Base-by-base conservation (phyloP, 2,888 invertebrate genomes). In the Nephrotoma appendiculata region DNA sequence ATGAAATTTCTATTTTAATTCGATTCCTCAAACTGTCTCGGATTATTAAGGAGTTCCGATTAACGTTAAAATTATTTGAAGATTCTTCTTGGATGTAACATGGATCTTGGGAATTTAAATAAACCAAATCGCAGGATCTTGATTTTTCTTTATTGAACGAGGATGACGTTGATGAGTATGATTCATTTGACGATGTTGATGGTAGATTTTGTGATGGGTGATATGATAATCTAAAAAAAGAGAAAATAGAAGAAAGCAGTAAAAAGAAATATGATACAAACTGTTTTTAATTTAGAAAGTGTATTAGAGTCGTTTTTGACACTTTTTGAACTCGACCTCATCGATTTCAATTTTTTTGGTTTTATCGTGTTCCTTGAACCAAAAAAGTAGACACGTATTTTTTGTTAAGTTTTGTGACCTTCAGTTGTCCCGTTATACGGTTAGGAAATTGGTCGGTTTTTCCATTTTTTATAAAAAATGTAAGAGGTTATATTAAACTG, bases 1-100 rank as follows among this genome's bases (percentile, higher is more conserved):
- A 87, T 3, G 87, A 87, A 19, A 88, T 87, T 86, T 87, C 86
- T 19, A 88, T 88, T 48, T 88, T 87, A 57, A 88, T 88, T 86
- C 86, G 86, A 88, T 88, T 88, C 45, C 45, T 45, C 19, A 45
- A 44, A 45, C 45, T 86, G 19, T 86, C 86, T 1, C 45, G 86
- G 11, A 86, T 48, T 45, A 86, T 86, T 86, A 86, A 86, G 41
- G 86, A 86, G 11, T 41, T 86, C 11, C 86, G 45, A 31, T 86
- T 86, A 6, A 48, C 11, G 12, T 84, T 84, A 42, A 84, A 42
- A 84, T 84, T 84, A 15, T 84, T 84, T 15, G 9, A 5, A 9
- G 71, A 42, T n/a, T 84, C 43, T 7, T 84, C 84, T 7, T 84
- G 42, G 15, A 84, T 84, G 9, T 42, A 84, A 15, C 84, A 84